These are phyloP conservation scores for Boulengeromyrus knoepffleri DNA, from an alignment of 2,113 vertebrate genomes.

Conservation along the genomic window DNA sequence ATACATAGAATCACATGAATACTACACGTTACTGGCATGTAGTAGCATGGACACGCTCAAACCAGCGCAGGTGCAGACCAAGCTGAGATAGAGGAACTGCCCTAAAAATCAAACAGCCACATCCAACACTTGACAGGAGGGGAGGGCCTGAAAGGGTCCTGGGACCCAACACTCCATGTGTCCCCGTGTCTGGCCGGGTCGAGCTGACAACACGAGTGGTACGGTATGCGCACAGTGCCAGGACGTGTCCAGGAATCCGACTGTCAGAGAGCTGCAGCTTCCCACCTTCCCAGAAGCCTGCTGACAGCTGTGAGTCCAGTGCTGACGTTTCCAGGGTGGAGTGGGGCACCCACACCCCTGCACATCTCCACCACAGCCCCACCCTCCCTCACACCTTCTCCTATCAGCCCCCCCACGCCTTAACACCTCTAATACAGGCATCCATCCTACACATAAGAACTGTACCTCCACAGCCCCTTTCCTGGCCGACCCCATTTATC, in stretches of 20 bases:
- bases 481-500: background rate
- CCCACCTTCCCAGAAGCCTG: background rate
- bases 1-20: background rate
- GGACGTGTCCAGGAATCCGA: background rate
- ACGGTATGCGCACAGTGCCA: background rate
- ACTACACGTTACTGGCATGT: background rate
- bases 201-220: background rate
- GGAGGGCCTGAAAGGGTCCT: background rate
- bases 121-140: background rate
- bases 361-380: background rate
- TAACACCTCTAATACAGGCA: background rate
- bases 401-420: background rate
- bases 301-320: background rate
- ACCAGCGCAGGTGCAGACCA: background rate
- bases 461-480: background rate
- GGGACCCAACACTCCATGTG: background rate
- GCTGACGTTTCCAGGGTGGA: background rate
- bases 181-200: background rate
- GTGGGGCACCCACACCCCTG: background rate
- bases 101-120: background rate
- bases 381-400: background rate
- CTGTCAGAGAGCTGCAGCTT: background rate
- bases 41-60: constrained; percentile 29
- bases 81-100: background rate
- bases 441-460: background rate